Base-by-base conservation (phyloP, 37 sponge, comb jelly and placozoan species). In the Halisarca cf. caerulea region DNA sequence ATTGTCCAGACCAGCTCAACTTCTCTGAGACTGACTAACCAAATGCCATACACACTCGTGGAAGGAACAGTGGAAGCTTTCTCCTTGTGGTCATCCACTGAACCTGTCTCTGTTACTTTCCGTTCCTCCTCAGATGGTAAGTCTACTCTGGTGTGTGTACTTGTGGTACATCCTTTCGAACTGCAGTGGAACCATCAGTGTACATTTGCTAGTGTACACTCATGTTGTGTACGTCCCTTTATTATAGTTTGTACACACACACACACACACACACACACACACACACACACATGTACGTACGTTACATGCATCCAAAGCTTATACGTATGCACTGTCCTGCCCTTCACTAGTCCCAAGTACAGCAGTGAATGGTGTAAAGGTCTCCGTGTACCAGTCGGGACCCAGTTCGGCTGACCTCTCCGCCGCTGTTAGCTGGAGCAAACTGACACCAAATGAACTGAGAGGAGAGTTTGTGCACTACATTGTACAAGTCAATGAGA, bases 51-150 rank as follows among this genome's bases (percentile, higher is more conserved):
- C 69, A 68, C 69, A 28, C 17, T 25, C 18, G 77, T 74, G 0
- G 36, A 74, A 44, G 77, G 32, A 33, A 74, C 77, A 36, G 23
- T 74, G 24, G 36, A 74, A 17, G 77, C 77, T 11, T 5, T 74
- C 24, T 74, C 77, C 45, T 41, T 40, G 24, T 74, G 77, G 77
- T 42, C n/a, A 17, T 40, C 77, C 15, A 36, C 41, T 14, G 77
- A 3, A n/a, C 2, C 2, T 40, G 44, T 1, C 45, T 41, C 20
- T 3, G 38, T 41, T 25, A 20, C 24, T 11, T 74, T 74, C 25
- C 42, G 77, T 17, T 74, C 77, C 18, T 40, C 77, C 1, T 44
- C 77, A 40, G 45, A 33, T 40, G 77, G 77, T 74, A 1, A 41
- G 77, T 74, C n/a, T n/a, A n/a, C n/a, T n/a, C n/a, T n/a, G n/a